A percentile compares a stretch with the other conserved stretches of the same genome.
These are phyloP conservation scores for Parauchenoglanis punctatus DNA, from an alignment of 2,797 vertebrate genomes.

Conservation along the genomic window DNA sequence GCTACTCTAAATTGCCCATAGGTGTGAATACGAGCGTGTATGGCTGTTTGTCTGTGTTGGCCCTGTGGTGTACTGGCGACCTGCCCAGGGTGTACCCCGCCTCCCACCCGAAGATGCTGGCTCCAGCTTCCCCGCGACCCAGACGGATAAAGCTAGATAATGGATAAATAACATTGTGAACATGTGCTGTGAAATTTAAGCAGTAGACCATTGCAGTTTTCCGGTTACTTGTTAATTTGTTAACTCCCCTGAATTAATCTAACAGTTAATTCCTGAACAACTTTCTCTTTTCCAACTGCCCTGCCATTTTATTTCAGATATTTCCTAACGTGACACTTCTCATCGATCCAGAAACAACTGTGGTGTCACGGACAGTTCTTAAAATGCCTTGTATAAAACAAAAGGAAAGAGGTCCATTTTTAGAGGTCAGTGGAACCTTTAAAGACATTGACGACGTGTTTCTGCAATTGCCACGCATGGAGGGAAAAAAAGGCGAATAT, in stretches of 20 bases:
- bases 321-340: conserved; percentile 57
- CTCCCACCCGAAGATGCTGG: too few relatives aligned
- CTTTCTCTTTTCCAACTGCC: neutral
- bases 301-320: conserved; percentile 49
- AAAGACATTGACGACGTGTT: conserved; percentile 45
- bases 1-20: too few relatives aligned
- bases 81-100: too few relatives aligned
- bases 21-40: too few relatives aligned
- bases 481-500: neutral
- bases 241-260: neutral
- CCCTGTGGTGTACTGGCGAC: too few relatives aligned
- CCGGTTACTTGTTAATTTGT: neutral
- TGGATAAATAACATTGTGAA: neutral
- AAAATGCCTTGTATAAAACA: neutral
- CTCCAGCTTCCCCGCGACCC: too few relatives aligned
- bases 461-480: neutral
- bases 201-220: neutral
- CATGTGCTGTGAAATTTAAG: neutral
- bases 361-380: neutral
- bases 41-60: too few relatives aligned
- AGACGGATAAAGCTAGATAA: too few relatives aligned
- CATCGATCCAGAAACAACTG: conserved; percentile 33
- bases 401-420: neutral
- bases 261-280: neutral
- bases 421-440: conserved; percentile 51